phyloP scores from a whole-genome alignment of 2,797 vertebrate genomes.

The Pteropus rufus region DNA sequence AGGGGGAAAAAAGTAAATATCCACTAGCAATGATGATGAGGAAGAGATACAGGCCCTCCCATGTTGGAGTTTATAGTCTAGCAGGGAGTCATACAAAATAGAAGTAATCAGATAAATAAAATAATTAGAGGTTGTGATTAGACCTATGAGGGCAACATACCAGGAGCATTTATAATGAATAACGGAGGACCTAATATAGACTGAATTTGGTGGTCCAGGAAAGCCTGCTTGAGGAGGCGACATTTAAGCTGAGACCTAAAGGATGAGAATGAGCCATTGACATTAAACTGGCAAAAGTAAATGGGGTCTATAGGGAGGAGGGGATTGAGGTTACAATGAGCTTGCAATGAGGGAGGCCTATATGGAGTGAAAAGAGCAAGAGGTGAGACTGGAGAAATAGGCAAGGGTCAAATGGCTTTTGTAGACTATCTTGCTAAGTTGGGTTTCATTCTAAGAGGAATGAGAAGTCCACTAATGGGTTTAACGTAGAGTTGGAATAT shows the following conservation, averaged over 20 bases:
- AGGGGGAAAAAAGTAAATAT: neutral
- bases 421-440: neutral
- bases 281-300: neutral
- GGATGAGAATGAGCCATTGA: neutral
- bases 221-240: neutral
- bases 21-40: neutral
- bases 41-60: neutral
- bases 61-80: neutral
- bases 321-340: neutral
- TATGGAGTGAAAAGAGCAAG: neutral
- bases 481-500: neutral
- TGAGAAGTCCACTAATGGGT: neutral
- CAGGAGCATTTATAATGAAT: neutral
- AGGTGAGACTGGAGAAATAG: neutral
- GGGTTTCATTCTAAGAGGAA: neutral
- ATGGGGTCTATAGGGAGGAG: neutral
- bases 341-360: neutral
- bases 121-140: neutral
- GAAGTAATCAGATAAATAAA: neutral
- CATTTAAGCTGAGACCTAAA: neutral
- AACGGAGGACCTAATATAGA: neutral
- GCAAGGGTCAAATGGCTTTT: neutral
- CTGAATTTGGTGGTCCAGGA: neutral
- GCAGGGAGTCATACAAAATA: neutral
- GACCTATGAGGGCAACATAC: neutral